Evolutionary conservation across 2,113 vertebrate genomes (phyloP), one percentile per base, ranked within the genome.

Genomic region (Arvicanthis niloticus): DNA sequence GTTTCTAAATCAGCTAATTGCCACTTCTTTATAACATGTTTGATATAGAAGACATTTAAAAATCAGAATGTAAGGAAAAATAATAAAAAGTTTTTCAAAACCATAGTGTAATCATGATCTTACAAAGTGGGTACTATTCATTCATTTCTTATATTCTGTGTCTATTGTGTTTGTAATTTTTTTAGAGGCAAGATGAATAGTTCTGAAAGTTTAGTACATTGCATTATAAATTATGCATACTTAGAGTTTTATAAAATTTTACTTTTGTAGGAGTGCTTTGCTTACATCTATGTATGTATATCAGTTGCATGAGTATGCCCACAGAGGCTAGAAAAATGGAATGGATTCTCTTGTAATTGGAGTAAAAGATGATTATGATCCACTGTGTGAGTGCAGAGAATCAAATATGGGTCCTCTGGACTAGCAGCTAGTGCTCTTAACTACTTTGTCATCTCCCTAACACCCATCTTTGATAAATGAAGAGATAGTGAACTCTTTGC

Each of bases 41-140:
- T 89, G 8, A 48, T 89, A n/a, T 31, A 85, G 17, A 82, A 95
- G 22, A 94, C 93, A 58, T 45, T 42, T 78, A 90, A 10, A 53
- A 94, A 70, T 60, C 29, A 58, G 6, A 94, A 77, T 81, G 67
- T 88, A 92, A 88, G 11, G 80, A 65, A 70, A 88, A 86, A 29
- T 67, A n/a, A 13, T 40, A 37, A 95, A 89, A 75, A 65, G 84
- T 40, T 60, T 45, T 88, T 94, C 34, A 91, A 84, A 93, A 76
- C 4, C 37, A 62, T 88, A 94, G 4, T 89, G 11, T 48, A 68
- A 37, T 85, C 11, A 48, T 85, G 45, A 15, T 42, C 37, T 65
- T 42, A 78, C n/a, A 73, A 60, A 89, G 68, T 91, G 42, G 56
- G 12, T 80, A 62, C 22, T 26, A 88, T 60, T 88, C 73, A 80